Evolutionary conservation across 2,888 invertebrate genomes (phyloP), one percentile per base, ranked within the genome.

Genomic region (Parnassius apollo): DNA sequence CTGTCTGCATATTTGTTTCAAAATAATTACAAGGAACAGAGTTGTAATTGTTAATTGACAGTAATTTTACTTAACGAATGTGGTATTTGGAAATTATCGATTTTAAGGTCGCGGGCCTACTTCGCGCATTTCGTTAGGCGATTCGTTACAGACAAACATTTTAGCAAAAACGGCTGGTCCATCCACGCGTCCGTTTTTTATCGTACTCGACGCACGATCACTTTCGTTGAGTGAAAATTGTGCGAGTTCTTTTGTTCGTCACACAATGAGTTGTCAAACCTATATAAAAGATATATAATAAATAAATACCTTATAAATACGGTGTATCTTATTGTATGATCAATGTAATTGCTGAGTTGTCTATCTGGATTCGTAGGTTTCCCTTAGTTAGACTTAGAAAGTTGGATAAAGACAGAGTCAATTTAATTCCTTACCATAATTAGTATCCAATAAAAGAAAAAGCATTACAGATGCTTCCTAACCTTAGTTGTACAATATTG

Each of bases 31-130:
- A 49, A 44, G 55, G 42, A 42, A 61, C 56, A 22, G 45, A 61
- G 25, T 56, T 35, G 56, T 57, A 61, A 62, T 62, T 52, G 52
- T 22, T 62, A 62, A 62, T 62, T 53, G 62, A 7, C 53, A 42
- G 22, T 57, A 42, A 57, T 53, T 53, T 46, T 35, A 57, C 52
- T 48, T 48, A 53, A 52, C 53, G 52, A 62, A 62, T 53, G 25
- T 35, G 57, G 22, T 51, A 46, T 57, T 62, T 54, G n/a, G 42
- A 12, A 62, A 62, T 57, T 13, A 46, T 42, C 51, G 18, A 48
- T 9, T 48, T 25, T 45, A 51, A 56, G 57, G 50, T 48, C 61
- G 42, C 35, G 52, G 61, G 42, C 48, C 61, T 57, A 57, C 57
- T 52, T 62, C 48, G 57, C 9, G 45, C 42, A 12, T 46, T 55